A percentile compares a stretch with the other conserved stretches of the same genome.
Conservation (phyloP, 2,797 vertebrate species). For the Ciconia nigra region DNA sequence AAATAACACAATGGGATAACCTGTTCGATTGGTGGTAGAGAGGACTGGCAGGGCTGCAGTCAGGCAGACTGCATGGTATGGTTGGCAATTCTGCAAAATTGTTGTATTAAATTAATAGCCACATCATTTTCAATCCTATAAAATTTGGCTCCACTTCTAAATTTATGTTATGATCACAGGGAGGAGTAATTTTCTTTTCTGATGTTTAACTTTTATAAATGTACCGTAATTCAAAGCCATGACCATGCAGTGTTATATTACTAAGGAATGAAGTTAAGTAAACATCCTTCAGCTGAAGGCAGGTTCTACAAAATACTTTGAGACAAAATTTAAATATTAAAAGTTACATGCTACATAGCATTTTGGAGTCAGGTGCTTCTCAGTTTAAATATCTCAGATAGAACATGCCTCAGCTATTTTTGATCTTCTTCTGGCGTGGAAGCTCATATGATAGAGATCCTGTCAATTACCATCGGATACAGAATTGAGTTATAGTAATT, state of each 20-base stretch:
- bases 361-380: background rate
- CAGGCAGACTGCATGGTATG: background rate
- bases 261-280: background rate
- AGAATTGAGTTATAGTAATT: background rate
- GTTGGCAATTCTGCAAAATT: background rate
- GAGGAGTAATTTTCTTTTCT: conserved; percentile 9
- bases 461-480: background rate
- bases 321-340: background rate
- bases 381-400: background rate
- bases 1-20: background rate
- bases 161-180: background rate
- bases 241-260: background rate
- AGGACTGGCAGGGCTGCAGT: background rate
- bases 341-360: background rate
- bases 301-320: background rate
- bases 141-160: background rate
- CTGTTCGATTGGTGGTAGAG: background rate
- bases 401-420: background rate
- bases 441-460: background rate
- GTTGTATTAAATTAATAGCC: background rate
- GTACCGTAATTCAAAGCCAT: background rate
- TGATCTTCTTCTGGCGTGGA: background rate
- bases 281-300: background rate
- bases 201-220: background rate
- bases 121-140: background rate